Base-by-base conservation (phyloP, 2,797 vertebrate genomes). In the Apogon hyalosoma region DNA sequence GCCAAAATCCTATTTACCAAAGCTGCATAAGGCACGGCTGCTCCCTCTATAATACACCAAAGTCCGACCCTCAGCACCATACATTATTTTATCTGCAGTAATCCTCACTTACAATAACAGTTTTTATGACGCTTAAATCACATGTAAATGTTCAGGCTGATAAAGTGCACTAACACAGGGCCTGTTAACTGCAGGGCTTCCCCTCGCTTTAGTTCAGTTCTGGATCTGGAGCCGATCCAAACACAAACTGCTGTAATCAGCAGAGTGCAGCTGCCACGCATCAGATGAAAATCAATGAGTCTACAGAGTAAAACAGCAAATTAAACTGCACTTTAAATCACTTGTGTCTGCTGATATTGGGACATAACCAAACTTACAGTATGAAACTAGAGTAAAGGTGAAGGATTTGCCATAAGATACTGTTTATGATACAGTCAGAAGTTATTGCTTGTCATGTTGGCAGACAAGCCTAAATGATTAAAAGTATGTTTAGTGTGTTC, bases 151-250 rank as follows among this genome's bases (percentile, higher is more conserved):
- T 56, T 79, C 48, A 63, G 61, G 51, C 51, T 68, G 70, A 84
- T 75, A 60, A 83, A 72, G 63, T 45, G 16, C 40, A 75, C 46
- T 3, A 7, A 57, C 53, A 42, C 48, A 65, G 66, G 47, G 54
- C 77, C 79, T 73, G 74, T 82, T 77, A 76, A 82, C 64, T 65
- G 1, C 6, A 65, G 55, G 68, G 21, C 59, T 52, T 58, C 46
- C 54, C 42, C 62, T 4, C 46, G 40, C 46, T 42, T 68, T 6
- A 24, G 59, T 15, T 33, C 45, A 42, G 47, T 62, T 60, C 65
- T 38, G 64, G 66, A 74, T 65, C 68, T 68, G 85, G 66, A 75
- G 42, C 7, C 13, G 58, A 62, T 65, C 83, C 83, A 83, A 57
- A 57, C 15, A 61, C 47, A 65, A 57, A 69, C 47, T 73, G 74